A percentile compares a stretch with the other conserved stretches of the same genome.
Evolutionary conservation across 2,113 vertebrate genomes (phyloP).

Genomic region (Phylloscopus trochilus): DNA sequence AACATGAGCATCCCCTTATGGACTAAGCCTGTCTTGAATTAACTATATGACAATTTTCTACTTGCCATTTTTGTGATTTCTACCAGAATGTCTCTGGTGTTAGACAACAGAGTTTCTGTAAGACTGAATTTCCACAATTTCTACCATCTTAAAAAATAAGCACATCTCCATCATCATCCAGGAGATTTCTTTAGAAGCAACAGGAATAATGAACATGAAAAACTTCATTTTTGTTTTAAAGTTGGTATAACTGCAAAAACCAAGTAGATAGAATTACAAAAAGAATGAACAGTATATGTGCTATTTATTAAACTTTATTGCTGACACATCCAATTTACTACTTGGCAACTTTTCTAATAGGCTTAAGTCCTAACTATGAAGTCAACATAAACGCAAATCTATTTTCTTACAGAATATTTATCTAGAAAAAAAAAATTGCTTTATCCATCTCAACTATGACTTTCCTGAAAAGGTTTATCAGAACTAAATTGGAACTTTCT

Average conservation of each 20-base stretch:
- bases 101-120: neutral
- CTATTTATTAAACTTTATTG: neutral
- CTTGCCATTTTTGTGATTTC: neutral
- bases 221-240: neutral
- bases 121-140: neutral
- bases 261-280: neutral
- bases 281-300: neutral
- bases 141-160: neutral
- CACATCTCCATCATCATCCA: neutral
- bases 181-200: neutral
- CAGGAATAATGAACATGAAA: neutral
- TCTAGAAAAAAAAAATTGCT: neutral
- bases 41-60: neutral
- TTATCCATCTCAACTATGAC: neutral
- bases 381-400: neutral
- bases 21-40: neutral
- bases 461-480: neutral
- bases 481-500: neutral
- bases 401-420: neutral
- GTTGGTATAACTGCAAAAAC: neutral
- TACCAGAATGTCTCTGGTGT: rapidly evolving
- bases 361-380: neutral
- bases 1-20: neutral
- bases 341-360: neutral
- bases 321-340: neutral